Evolutionary conservation across 2,113 vertebrate genomes (phyloP).

Genomic region (Empidonax alnorum): DNA sequence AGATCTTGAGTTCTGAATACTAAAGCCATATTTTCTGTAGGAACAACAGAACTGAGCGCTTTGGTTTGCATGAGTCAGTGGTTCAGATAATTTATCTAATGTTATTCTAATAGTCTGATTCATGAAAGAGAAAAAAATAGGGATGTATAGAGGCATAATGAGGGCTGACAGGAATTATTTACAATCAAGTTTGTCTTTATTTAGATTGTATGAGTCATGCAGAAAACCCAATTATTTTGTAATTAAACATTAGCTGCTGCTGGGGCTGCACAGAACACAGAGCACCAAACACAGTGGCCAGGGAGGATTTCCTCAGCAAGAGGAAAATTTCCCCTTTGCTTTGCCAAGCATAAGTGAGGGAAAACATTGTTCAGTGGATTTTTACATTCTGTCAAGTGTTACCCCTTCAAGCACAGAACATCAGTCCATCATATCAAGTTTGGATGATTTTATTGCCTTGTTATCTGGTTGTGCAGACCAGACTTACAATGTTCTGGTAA

Average conservation of each 20-base stretch:
- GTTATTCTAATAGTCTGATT: conserved; percentile 39
- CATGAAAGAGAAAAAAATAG: background rate
- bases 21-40: background rate
- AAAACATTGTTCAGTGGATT: background rate
- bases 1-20: background rate
- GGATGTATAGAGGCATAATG: conserved; percentile 1
- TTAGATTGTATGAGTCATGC: conserved; percentile 31
- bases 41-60: background rate
- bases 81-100: conserved; percentile 32
- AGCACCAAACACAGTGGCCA: background rate
- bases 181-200: background rate
- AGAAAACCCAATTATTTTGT: conserved; percentile 20
- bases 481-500: background rate
- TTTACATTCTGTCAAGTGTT: background rate
- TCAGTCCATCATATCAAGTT: background rate
- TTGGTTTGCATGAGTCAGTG: conserved; percentile 37
- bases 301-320: background rate
- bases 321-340: background rate
- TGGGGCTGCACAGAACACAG: background rate
- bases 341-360: background rate
- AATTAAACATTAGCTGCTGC: background rate
- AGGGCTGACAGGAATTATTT: conserved; percentile 28
- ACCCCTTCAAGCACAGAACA: background rate
- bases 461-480: background rate
- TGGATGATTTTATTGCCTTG: background rate